These are phyloP conservation scores for Catocala sponsa DNA, from an alignment of 2,888 invertebrate genomes.

Conservation along the genomic window DNA sequence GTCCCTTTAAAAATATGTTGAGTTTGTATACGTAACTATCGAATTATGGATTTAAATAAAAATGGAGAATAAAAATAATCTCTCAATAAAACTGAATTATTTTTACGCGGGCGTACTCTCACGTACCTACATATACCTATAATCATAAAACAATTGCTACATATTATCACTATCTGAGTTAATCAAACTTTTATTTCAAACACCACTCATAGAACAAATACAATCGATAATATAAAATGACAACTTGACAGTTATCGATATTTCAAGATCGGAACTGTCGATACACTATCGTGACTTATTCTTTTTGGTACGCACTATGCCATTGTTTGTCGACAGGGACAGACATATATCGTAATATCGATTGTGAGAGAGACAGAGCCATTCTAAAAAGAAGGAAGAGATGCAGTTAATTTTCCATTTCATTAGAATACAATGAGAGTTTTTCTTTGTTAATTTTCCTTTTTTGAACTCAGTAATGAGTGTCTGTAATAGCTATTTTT, in stretches of 20 bases:
- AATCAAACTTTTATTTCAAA: constrained; percentile 38
- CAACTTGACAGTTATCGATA: constrained; percentile 65
- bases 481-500: constrained; percentile 25
- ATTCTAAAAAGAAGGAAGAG: constrained; percentile 52
- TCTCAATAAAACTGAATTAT: too few relatives aligned
- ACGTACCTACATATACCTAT: too few relatives aligned
- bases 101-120: too few relatives aligned
- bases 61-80: too few relatives aligned
- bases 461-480: constrained; percentile 42
- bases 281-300: constrained; percentile 69
- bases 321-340: constrained; percentile 85
- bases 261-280: constrained; percentile 55
- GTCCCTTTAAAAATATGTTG: too few relatives aligned
- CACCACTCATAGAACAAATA: constrained; percentile 43
- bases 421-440: constrained; percentile 69
- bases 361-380: constrained; percentile 61
- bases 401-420: constrained; percentile 68
- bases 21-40: too few relatives aligned
- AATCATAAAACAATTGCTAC: neutral
- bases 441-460: constrained; percentile 60
- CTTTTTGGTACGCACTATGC: constrained; percentile 82
- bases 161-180: constrained; percentile 8
- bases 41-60: too few relatives aligned
- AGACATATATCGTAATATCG: constrained; percentile 53
- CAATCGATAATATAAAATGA: constrained; percentile 49